These are phyloP conservation scores for Drosophila saltans DNA, from an alignment of 1,140 invertebrate genomes.

Conservation along the genomic window DNA sequence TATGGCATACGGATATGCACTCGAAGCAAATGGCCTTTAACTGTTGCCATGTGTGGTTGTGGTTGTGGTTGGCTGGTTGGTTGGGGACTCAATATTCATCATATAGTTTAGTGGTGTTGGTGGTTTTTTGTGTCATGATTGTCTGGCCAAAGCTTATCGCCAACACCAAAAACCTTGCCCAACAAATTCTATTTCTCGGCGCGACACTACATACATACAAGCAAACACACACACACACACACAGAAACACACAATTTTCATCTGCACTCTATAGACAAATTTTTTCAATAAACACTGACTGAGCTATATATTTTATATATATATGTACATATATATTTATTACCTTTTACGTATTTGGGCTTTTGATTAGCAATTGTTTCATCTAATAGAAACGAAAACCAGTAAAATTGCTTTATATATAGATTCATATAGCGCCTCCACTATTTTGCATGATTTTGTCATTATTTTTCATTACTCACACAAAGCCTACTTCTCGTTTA, in stretches of 20 bases:
- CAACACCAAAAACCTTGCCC: conserved; percentile 50
- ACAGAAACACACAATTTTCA: conserved; percentile 18
- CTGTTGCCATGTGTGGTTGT: conserved; percentile 20
- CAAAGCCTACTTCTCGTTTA: neutral
- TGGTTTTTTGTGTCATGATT: conserved; percentile 11
- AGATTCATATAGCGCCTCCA: neutral
- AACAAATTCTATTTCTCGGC: conserved; percentile 39
- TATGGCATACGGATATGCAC: conserved; percentile 15
- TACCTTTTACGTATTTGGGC: neutral
- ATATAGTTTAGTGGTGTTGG: conserved; percentile 1
- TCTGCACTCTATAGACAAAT: neutral
- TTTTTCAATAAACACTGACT: too few relatives aligned
- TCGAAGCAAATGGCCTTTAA: conserved; percentile 14
- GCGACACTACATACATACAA: neutral
- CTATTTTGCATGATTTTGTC: conserved; percentile 64
- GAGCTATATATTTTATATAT: too few relatives aligned
- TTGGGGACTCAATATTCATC: neutral
- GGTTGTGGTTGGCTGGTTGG: conserved; percentile 2
- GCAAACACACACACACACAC: neutral
- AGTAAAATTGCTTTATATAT: neutral
- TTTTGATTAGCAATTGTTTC: conserved; percentile 10
- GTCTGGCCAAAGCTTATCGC: conserved; percentile 40
- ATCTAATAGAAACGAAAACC: neutral
- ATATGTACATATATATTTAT: too few relatives aligned
- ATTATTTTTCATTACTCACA: conserved; percentile 59